A percentile compares a stretch with the other conserved stretches of the same genome.
Evolutionary conservation across 37 sponge, comb jelly and placozoan species (phyloP).

Genomic region (Eunapius fragilis): DNA sequence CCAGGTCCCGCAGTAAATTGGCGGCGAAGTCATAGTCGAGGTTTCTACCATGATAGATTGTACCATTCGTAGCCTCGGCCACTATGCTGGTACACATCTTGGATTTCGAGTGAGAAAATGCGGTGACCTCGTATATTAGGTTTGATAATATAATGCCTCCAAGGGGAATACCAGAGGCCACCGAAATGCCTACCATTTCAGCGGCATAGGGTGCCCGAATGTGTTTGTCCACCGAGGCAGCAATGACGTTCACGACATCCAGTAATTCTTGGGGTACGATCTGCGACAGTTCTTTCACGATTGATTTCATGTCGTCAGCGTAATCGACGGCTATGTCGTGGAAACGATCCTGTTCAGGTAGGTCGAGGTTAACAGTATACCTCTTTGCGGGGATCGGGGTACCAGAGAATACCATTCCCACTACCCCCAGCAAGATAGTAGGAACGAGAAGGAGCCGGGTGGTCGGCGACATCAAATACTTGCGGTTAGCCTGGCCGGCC

Average conservation of each 20-base stretch:
- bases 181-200: slow-evolving; percentile 75
- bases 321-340: slow-evolving; percentile 51
- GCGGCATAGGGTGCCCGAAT: slow-evolving; percentile 74
- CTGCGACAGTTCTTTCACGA: slow-evolving; percentile 34
- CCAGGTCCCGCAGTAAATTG: slow-evolving; percentile 56
- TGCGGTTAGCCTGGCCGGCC: neutral
- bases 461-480: neutral
- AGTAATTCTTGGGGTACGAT: slow-evolving; percentile 47
- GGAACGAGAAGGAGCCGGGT: too few species aligned
- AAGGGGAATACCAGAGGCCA: slow-evolving; percentile 14
- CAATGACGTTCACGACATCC: slow-evolving; percentile 33
- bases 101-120: slow-evolving; percentile 18
- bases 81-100: slow-evolving; percentile 93
- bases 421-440: neutral
- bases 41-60: slow-evolving; percentile 88
- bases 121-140: slow-evolving; percentile 77
- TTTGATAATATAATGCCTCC: slow-evolving; percentile 67
- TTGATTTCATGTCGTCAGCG: neutral
- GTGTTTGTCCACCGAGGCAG: slow-evolving; percentile 44
- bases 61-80: slow-evolving; percentile 64
- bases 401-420: neutral
- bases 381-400: slow-evolving; percentile 32
- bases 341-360: slow-evolving; percentile 58
- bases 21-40: slow-evolving; percentile 73
- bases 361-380: slow-evolving; percentile 72